phyloP scores from a whole-genome alignment of 1,140 invertebrate genomes.

The Thereuonema tuberculata region DNA sequence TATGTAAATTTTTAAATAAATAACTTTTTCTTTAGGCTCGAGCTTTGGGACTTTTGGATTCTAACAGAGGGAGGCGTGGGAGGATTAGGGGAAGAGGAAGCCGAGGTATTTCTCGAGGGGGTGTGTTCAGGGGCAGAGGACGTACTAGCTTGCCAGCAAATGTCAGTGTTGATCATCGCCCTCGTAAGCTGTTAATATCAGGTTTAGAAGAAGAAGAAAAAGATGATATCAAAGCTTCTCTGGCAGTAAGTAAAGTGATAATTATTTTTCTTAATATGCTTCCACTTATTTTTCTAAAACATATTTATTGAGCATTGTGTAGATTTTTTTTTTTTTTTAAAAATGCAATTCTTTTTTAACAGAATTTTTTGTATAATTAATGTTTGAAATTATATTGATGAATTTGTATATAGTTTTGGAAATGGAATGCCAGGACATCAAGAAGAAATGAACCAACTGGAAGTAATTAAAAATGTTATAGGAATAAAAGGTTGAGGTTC shows the following conservation, averaged over 20 bases:
- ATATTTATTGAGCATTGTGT: no score
- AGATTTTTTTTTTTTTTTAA: no score
- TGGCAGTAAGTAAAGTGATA: conserved; percentile 42
- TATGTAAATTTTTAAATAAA: no score
- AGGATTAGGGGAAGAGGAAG: conserved; percentile 11
- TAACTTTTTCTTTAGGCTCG: conserved; percentile 27
- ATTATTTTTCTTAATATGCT: background rate
- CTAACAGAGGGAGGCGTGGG: conserved; percentile 12
- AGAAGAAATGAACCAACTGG: no score
- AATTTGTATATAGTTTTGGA: no score
- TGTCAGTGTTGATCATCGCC: conserved; percentile 60
- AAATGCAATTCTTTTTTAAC: no score
- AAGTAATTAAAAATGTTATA: no score
- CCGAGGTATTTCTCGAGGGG: conserved; percentile 15
- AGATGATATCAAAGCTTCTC: conserved; percentile 50
- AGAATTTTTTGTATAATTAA: no score
- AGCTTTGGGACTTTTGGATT: conserved; percentile 24
- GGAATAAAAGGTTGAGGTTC: no score
- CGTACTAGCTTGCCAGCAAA: conserved; percentile 30
- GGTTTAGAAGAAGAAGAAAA: conserved; percentile 58
- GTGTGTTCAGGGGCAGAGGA: conserved; percentile 10
- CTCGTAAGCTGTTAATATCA: conserved; percentile 59
- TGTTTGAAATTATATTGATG: no score
- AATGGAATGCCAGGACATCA: no score
- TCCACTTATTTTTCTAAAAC: background rate